phyloP scores from a whole-genome alignment of 2,888 invertebrate genomes.

The Tillus elongatus region DNA sequence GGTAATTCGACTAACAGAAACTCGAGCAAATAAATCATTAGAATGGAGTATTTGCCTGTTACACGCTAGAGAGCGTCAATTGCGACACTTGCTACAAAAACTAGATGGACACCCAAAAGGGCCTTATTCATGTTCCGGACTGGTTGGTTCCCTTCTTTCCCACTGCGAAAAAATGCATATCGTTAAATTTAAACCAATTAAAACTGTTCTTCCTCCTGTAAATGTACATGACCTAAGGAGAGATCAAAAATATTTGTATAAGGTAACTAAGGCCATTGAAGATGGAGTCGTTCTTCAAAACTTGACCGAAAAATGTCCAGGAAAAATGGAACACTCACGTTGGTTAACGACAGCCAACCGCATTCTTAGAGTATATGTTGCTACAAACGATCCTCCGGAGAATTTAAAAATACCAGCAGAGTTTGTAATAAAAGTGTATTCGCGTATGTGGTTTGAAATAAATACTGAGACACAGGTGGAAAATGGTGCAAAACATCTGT shows the following conservation, averaged over 20 bases:
- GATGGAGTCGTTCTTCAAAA: not conserved
- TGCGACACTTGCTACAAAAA: constrained; percentile 21
- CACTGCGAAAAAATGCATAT: constrained; percentile 5
- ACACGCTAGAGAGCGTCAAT: constrained; percentile 21
- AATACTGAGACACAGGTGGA: not conserved
- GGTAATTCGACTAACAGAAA: constrained; percentile 19
- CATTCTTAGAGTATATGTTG: constrained; percentile 4
- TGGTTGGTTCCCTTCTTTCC: constrained; percentile 16
- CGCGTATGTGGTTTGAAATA: constrained; percentile 8
- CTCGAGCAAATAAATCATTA: constrained; percentile 17
- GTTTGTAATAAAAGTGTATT: constrained; percentile 8
- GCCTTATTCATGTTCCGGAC: constrained; percentile 20
- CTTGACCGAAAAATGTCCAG: constrained; percentile 9
- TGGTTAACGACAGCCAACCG: constrained; percentile 14
- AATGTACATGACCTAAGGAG: constrained; percentile 2
- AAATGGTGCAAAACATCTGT: constrained; percentile 6
- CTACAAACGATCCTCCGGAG: constrained; percentile 5
- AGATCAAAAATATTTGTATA: constrained; percentile 6
- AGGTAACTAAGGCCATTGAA: constrained; percentile 6
- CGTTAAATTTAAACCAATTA: too few species aligned
- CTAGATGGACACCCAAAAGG: constrained; percentile 23
- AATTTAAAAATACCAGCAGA: constrained; percentile 5
- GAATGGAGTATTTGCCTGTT: constrained; percentile 23
- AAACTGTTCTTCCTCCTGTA: too few species aligned
- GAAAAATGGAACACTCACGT: constrained; percentile 9